Percentiles rank a stretch among this genome's conserved stretches.
Evolutionary conservation across 2,113 vertebrate genomes (phyloP).

Genomic region (Melozone crissalis): DNA sequence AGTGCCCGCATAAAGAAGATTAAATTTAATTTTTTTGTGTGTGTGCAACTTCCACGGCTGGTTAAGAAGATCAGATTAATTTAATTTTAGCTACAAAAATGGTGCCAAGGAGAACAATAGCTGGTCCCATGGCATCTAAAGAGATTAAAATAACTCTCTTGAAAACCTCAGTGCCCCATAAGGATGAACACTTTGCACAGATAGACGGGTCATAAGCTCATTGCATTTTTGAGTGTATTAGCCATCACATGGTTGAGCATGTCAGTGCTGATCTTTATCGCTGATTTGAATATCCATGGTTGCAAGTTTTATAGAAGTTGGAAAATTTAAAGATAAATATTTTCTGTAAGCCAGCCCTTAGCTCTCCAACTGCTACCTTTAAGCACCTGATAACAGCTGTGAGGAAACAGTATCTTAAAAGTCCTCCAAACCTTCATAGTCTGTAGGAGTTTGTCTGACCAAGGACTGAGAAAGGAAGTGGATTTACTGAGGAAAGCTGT

Average conservation of each 20-base stretch:
- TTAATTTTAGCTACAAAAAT: constrained; percentile 44
- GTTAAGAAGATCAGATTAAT: neutral
- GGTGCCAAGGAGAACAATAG: constrained; percentile 54
- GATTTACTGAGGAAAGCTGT: neutral
- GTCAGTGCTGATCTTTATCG: neutral
- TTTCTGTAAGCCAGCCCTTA: neutral
- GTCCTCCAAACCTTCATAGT: neutral
- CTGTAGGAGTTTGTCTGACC: neutral
- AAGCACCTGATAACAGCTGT: neutral
- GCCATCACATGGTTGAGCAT: constrained; percentile 34
- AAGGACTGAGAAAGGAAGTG: neutral
- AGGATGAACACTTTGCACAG: constrained; percentile 34
- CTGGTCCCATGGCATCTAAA: constrained; percentile 50
- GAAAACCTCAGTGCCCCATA: constrained; percentile 1
- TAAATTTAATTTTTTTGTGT: neutral
- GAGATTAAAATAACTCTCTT: constrained; percentile 64
- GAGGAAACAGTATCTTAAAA: neutral
- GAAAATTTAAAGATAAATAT: neutral
- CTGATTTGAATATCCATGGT: neutral
- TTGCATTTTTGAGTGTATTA: constrained; percentile 49
- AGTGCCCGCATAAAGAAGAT: neutral
- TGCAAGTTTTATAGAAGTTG: neutral
- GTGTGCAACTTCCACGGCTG: neutral
- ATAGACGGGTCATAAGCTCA: constrained; percentile 30
- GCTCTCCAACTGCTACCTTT: neutral